Conservation (phyloP, 2,113 vertebrate genomes). For the Synchiropus splendidus region DNA sequence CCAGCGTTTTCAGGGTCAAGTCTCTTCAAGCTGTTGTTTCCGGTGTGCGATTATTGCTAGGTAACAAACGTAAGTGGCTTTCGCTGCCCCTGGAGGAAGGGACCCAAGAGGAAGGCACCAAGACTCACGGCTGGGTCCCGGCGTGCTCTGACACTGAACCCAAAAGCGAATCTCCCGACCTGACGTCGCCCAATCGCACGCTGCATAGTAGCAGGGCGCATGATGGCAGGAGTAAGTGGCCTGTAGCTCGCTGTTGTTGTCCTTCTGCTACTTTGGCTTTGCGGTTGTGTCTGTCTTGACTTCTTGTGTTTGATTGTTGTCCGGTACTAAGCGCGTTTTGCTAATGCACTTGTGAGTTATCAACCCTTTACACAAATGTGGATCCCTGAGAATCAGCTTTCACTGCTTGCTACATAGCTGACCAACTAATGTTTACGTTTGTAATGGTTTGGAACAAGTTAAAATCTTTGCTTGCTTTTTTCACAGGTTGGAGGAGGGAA, state of each 20-base stretch:
- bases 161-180: conserved; percentile 42
- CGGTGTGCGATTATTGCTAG: conserved; percentile 61
- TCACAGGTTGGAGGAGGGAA: conserved; percentile 78
- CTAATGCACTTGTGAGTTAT: too few relatives aligned
- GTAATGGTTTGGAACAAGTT: too few relatives aligned
- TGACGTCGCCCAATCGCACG: conserved; percentile 65
- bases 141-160: conserved; percentile 46
- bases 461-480: too few relatives aligned
- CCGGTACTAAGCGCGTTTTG: too few relatives aligned
- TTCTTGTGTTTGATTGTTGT: neutral
- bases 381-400: too few relatives aligned
- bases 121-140: conserved; percentile 55
- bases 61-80: conserved; percentile 88
- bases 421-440: too few relatives aligned
- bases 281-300: neutral
- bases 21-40: conserved; percentile 41
- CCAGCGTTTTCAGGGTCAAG: conserved; percentile 5
- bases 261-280: neutral
- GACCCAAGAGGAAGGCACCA: conserved; percentile 67
- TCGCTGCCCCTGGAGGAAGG: conserved; percentile 78
- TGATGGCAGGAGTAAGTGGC: conserved; percentile 77
- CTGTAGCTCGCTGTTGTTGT: conserved; percentile 7
- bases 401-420: too few relatives aligned
- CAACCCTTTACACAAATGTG: too few relatives aligned
- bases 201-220: conserved; percentile 68